phyloP scores from a whole-genome alignment of 1,140 invertebrate genomes.

The Drosophila insularis region DNA sequence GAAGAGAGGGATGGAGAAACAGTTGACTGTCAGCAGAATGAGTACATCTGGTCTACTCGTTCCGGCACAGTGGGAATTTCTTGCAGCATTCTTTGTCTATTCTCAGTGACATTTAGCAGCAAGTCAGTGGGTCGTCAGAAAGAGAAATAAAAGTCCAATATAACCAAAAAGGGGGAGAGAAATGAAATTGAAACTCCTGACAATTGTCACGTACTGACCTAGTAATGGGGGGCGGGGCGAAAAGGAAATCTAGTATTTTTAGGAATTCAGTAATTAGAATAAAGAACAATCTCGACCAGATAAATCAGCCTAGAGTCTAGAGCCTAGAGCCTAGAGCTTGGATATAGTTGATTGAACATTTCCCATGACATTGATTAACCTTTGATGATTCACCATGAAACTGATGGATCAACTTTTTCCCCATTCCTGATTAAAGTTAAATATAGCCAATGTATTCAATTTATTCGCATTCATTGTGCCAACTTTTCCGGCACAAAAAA shows the following conservation, averaged over 20 bases:
- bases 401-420: slow-evolving; percentile 3
- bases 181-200: slow-evolving; percentile 65
- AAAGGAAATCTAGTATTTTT: slow-evolving; percentile 1
- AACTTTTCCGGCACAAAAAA: slow-evolving; percentile 29
- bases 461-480: background rate
- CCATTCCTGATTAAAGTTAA: slow-evolving; percentile 46
- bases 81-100: background rate
- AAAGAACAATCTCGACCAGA: background rate
- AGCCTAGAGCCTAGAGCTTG: no score
- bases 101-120: background rate
- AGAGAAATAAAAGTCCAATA: background rate
- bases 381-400: slow-evolving; percentile 19
- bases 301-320: background rate
- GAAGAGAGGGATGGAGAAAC: slow-evolving; percentile 15
- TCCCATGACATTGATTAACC: background rate
- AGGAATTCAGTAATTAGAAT: slow-evolving; percentile 8
- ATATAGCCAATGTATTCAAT: slow-evolving; percentile 47
- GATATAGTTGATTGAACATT: background rate
- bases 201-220: slow-evolving; percentile 69
- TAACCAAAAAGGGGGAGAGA: background rate
- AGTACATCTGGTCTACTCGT: slow-evolving; percentile 6
- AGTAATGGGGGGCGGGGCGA: slow-evolving; percentile 25
- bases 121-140: background rate
- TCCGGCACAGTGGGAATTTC: background rate
- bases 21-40: slow-evolving; percentile 33